Evolutionary conservation across 2,888 invertebrate species (phyloP), one percentile per base, ranked within the genome.

Genomic region (Mycalesis mineus): DNA sequence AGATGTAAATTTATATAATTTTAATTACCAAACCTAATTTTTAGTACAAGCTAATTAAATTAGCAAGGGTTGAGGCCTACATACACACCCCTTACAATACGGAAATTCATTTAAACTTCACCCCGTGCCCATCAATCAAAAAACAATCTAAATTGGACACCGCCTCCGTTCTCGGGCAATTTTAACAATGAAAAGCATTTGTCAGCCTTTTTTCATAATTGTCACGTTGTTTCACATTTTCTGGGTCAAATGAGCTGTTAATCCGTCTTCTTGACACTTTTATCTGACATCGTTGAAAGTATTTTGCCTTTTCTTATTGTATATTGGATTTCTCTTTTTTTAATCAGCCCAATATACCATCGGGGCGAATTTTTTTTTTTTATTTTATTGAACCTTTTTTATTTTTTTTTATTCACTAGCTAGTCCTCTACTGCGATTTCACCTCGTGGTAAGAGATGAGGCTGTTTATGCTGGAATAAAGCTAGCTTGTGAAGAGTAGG

Each of bases 121-220:
- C 73, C 72, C 71, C 71, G 33, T 73, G 70, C 71, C 77, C 78
- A 82, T 86, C 83, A 79, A 84, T 85, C 85, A 86, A 85, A 84
- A 82, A 76, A 72, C 82, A 82, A 84, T 85, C 77, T 84, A 81
- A 83, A 82, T 80, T 79, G 79, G 71, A 79, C 79, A 77, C 76
- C 73, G 78, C 75, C 75, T 70, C 67, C 63, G 68, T 73, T 78
- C 74, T 69, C 72, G 72, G 68, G 65, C 63, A 70, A 71, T 72
- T 68, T 69, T 63, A 58, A 72, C 71, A 77, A 59, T 58, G 53
- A 51, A 59, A 62, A 55, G 50, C 49, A 55, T 60, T 60, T 55
- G 51, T 56, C 51, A 39, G 39, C 33, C 37, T 48, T 57, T 44
- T 42, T 54, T 50, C 42, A 52, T 44, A 57, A 62, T 57, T 59